A percentile compares a stretch with the other conserved stretches of the same genome.
Evolutionary conservation across 2,113 vertebrate species (phyloP).

Genomic region (Pampusana beccarii): DNA sequence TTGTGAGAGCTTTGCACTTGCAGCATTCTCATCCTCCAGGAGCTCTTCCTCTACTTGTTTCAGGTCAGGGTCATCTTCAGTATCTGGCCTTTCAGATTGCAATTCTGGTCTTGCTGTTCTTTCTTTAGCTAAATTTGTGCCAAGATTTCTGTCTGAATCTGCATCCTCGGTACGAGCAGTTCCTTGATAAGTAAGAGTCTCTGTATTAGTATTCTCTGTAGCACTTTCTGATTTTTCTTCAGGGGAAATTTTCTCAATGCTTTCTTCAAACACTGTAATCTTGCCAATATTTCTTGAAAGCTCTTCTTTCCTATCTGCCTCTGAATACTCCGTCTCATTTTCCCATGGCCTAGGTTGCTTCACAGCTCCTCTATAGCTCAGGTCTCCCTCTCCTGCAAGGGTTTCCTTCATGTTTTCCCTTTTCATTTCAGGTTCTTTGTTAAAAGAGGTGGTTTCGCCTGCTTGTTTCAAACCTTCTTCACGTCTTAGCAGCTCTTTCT

Average conservation of each 20-base stretch:
- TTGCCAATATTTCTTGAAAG: conserved; percentile 13
- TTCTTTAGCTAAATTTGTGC: not conserved
- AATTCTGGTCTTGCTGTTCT: not conserved
- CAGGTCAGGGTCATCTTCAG: conserved; percentile 8
- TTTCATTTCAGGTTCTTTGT: not conserved
- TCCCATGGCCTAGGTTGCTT: not conserved
- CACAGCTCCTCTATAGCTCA: not conserved
- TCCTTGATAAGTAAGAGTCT: not conserved
- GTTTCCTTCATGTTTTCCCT: not conserved
- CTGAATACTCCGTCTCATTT: not conserved
- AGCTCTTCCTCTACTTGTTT: conserved; percentile 68
- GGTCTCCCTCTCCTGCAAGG: not conserved
- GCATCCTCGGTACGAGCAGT: not conserved
- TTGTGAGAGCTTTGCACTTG: conserved; percentile 62
- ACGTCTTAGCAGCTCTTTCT: not conserved
- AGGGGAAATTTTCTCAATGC: not conserved
- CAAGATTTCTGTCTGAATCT: not conserved
- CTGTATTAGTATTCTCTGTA: not conserved
- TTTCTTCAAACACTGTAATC: not conserved
- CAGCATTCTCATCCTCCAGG: conserved; percentile 93
- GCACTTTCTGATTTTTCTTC: not conserved
- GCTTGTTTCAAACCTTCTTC: not conserved
- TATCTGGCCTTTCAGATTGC: not conserved
- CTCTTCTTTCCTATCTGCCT: not conserved
- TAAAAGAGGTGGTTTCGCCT: not conserved